phyloP scores from a whole-genome alignment of 2,113 vertebrate genomes.

The Mormoops blainvillei region DNA sequence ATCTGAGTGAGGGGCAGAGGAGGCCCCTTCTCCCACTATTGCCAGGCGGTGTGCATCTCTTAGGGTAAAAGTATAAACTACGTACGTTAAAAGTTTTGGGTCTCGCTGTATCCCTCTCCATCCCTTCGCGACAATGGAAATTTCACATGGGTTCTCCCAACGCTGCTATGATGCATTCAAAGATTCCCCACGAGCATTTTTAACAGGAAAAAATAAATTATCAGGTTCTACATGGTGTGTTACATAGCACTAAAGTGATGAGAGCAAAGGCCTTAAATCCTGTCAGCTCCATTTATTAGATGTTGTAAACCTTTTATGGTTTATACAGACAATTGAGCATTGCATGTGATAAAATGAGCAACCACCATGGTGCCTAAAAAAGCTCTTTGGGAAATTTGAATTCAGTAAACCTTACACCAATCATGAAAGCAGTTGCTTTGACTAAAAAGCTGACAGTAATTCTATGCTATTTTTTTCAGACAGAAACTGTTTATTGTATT shows the following conservation, averaged over 20 bases:
- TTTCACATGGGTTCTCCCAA: background rate
- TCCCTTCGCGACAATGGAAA: background rate
- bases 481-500: background rate
- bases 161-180: background rate
- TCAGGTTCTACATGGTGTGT: constrained; percentile 29
- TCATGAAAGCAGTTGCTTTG: background rate
- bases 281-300: constrained; percentile 15
- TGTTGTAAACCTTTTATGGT: background rate
- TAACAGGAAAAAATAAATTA: constrained; percentile 35
- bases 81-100: background rate
- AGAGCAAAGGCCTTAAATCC: constrained; percentile 24
- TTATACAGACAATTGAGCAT: constrained; percentile 20
- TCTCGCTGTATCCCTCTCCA: background rate
- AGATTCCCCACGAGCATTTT: constrained; percentile 34
- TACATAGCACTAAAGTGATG: background rate
- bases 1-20: background rate
- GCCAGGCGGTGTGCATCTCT: background rate
- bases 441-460: background rate
- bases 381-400: background rate
- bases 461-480: background rate
- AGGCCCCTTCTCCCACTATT: background rate
- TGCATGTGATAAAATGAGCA: constrained; percentile 19
- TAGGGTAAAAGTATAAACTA: background rate
- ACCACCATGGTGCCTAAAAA: background rate
- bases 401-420: background rate